phyloP scores from a whole-genome alignment of 2,797 vertebrate species.

The Borostomias antarcticus region DNA sequence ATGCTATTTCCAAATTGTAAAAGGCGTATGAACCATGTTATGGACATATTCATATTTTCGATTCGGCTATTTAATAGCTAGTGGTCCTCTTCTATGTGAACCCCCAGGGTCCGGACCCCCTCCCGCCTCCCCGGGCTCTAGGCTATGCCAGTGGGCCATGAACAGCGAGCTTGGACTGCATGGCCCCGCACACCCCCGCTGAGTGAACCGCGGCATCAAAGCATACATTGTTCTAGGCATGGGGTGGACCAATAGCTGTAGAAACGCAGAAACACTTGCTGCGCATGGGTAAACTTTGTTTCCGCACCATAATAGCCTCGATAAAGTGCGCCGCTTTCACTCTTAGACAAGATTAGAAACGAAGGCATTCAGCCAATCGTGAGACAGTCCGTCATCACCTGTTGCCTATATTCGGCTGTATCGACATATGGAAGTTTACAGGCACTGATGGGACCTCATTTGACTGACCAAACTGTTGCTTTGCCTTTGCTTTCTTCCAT shows the following conservation, averaged over 20 bases:
- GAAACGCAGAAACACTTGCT: conserved; percentile 54
- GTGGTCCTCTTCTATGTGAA: background rate
- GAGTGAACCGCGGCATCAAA: conserved; percentile 69
- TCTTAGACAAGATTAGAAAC: conserved; percentile 31
- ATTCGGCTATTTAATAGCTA: background rate
- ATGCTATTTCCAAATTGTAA: too few relatives aligned
- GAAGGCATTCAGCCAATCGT: conserved; percentile 5
- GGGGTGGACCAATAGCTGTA: conserved; percentile 46
- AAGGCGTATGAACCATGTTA: too few relatives aligned
- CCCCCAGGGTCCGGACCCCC: background rate
- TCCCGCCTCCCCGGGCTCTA: conserved; percentile 33
- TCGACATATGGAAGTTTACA: conserved; percentile 22
- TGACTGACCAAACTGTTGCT: too few relatives aligned
- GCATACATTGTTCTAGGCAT: conserved; percentile 65
- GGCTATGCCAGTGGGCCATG: conserved; percentile 59
- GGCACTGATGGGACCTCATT: too few relatives aligned
- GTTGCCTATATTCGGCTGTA: conserved; percentile 17
- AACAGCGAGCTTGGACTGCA: conserved; percentile 58
- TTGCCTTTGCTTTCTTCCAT: too few relatives aligned
- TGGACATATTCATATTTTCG: too few relatives aligned
- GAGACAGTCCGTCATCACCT: conserved; percentile 34
- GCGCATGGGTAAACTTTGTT: conserved; percentile 55
- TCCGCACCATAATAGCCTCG: conserved; percentile 62
- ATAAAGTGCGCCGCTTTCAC: conserved; percentile 58
- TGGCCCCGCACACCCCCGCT: conserved; percentile 54